Evolutionary conservation across 2,888 invertebrate genomes (phyloP).

Genomic region (Meiosimyza platycephala): DNA sequence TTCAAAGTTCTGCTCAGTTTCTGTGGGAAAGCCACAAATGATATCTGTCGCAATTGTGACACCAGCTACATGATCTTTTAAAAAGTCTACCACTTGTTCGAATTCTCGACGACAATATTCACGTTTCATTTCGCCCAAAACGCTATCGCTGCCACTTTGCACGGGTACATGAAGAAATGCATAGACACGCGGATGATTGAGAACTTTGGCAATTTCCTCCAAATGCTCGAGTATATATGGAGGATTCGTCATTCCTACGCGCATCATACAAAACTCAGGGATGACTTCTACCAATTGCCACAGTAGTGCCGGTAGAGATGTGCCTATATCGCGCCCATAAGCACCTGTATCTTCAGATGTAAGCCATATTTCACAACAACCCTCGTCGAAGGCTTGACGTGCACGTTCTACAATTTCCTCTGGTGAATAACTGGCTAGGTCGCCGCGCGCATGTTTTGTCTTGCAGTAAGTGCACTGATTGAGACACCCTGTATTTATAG

Average conservation of each 20-base stretch:
- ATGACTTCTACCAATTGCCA: constrained; percentile 81
- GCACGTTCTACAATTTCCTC: constrained; percentile 91
- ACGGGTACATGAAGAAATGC: constrained; percentile 97
- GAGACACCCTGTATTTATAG: constrained; percentile 95
- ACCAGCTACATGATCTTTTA: constrained; percentile 85
- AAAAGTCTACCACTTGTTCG: constrained; percentile 85
- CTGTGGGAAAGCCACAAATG: constrained; percentile 98
- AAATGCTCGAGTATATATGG: constrained; percentile 97
- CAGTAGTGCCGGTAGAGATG: constrained; percentile 86
- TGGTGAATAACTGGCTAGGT: constrained; percentile 92
- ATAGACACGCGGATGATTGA: constrained; percentile 90
- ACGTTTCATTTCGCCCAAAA: constrained; percentile 94
- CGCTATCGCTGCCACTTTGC: constrained; percentile 96
- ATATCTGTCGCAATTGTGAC: constrained; percentile 97
- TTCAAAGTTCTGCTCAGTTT: constrained; percentile 89
- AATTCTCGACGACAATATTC: constrained; percentile 94
- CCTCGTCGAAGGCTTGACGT: constrained; percentile 87
- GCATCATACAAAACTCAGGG: constrained; percentile 77
- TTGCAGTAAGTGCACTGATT: constrained; percentile 99
- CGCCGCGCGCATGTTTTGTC: constrained; percentile 96
- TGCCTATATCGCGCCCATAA: constrained; percentile 94
- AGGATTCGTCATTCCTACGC: constrained; percentile 98
- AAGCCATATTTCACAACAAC: constrained; percentile 96
- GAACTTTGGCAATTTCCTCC: constrained; percentile 86
- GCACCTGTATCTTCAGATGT: constrained; percentile 99